Evolutionary conservation across 2,888 invertebrate species (phyloP), one percentile per base, ranked within the genome.

Genomic region (Dasypolia templi): DNA sequence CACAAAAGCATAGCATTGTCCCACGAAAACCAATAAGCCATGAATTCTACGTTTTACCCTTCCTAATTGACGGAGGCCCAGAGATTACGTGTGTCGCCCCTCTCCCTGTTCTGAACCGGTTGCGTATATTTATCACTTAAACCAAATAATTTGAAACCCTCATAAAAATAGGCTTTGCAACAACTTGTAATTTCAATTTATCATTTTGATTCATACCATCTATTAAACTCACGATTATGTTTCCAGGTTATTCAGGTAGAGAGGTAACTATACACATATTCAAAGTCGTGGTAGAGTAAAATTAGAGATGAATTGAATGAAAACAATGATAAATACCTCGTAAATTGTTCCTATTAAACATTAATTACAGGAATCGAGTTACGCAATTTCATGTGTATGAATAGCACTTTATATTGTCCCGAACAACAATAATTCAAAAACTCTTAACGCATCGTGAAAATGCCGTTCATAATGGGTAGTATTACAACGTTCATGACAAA

Each of bases 1-100:
- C 82, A 75, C 77, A 77, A 81, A 77, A 79, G 81, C 79, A 78
- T 67, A 75, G 81, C 75, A 78, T 83, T 81, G 86, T 86, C 74
- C 76, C 83, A 79, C 83, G 83, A 88, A 85, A 86, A 83, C 85
- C 88, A 89, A 89, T 89, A 88, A 83, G 77, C 84, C 79, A 81
- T 79, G 85, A 84, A 81, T 87, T 85, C 74, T 80, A 83, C 78
- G 82, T 80, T 78, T 72, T 83, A 69, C 77, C 80, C 82, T 64
- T 76, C 80, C 82, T 88, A 86, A 88, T 87, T 87, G 86, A 86
- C 83, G 85, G 64, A 80, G 86, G 77, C 77, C 32, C 70, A 79
- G 81, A 82, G 86, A 86, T 87, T 87, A 82, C 87, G n/a, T 76
- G 67, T 70, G 75, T 76, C 72, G 29, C 55, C 71, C 76, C 66